Percentiles rank a stretch among this genome's conserved stretches.
Evolutionary conservation across 2,113 vertebrate species (phyloP).

Genomic region (Fulica atra): DNA sequence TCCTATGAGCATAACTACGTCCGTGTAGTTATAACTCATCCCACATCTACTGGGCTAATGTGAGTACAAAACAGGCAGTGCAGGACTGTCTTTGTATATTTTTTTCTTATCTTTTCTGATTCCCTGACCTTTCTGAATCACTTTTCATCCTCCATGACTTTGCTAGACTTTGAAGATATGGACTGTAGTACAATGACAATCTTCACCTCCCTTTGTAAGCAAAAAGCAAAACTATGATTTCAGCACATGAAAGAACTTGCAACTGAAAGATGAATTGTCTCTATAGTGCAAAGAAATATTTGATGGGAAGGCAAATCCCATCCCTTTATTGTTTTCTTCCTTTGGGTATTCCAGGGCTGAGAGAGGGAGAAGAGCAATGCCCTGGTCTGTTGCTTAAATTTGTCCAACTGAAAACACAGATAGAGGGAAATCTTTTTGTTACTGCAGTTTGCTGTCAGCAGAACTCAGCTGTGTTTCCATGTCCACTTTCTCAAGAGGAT

Average conservation of each 20-base stretch:
- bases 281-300: not conserved
- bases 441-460: not conserved
- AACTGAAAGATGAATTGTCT: not conserved
- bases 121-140: not conserved
- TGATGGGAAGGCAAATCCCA: not conserved
- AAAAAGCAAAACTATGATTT: not conserved
- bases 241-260: not conserved
- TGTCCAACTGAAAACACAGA: not conserved
- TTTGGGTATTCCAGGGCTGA: not conserved
- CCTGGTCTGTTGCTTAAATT: not conserved
- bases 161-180: not conserved
- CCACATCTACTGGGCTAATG: not conserved
- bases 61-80: not conserved
- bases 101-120: not conserved
- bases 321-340: not conserved
- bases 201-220: not conserved
- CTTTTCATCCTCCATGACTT: not conserved
- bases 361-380: not conserved
- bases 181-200: not conserved
- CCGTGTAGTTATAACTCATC: not conserved
- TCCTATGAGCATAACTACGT: not conserved
- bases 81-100: not conserved
- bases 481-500: not conserved
- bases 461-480: not conserved
- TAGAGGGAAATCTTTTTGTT: not conserved